Percentiles rank a stretch among this genome's conserved stretches.
phyloP scores from a whole-genome alignment of 2,888 invertebrate species.

The Syrphus vitripennis region DNA sequence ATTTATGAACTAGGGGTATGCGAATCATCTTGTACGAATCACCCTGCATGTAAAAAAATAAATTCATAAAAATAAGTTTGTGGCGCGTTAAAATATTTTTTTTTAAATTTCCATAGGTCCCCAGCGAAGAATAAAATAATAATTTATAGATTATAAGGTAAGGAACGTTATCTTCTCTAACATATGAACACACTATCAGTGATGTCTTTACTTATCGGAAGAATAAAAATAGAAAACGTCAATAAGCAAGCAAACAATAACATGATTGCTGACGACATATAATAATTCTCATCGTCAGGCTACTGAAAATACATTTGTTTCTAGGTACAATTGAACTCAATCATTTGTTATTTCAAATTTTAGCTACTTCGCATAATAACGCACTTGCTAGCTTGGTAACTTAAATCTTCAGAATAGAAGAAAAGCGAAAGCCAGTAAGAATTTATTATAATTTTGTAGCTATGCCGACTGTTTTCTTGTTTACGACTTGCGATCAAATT shows the following conservation, averaged over 20 bases:
- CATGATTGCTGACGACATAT: neutral
- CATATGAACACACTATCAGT: neutral
- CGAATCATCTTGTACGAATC: too few species aligned
- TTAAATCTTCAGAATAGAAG: neutral
- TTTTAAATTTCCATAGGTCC: constrained; percentile 11
- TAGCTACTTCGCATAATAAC: neutral
- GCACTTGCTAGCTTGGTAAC: too few species aligned
- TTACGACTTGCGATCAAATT: neutral
- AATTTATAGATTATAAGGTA: neutral
- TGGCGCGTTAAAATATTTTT: too few species aligned
- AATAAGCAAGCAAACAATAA: neutral
- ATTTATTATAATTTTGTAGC: neutral
- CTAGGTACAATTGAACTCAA: neutral
- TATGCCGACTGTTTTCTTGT: neutral
- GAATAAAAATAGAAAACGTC: neutral
- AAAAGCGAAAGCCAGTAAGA: neutral
- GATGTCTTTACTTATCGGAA: neutral
- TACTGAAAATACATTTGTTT: neutral
- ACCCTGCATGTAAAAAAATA: too few species aligned
- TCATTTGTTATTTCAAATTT: neutral
- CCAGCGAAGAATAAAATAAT: constrained; percentile 18
- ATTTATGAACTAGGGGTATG: too few species aligned
- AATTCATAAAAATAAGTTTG: neutral
- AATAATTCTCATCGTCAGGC: neutral
- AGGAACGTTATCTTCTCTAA: neutral